These are phyloP conservation scores for Bombycilla garrulus DNA, from an alignment of 2,113 vertebrate species.

Conservation along the genomic window DNA sequence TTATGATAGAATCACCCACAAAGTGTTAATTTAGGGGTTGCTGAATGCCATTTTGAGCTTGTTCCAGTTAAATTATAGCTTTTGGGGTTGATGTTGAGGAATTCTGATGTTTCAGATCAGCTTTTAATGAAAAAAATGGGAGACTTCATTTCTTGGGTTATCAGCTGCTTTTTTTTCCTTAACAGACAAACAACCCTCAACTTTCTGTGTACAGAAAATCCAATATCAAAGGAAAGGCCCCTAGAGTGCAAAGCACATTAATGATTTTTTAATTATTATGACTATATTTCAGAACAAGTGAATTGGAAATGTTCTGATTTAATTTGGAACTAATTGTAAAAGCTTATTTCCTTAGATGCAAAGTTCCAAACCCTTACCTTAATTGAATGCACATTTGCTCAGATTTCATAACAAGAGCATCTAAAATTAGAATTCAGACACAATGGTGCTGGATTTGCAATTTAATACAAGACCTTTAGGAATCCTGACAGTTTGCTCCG, in stretches of 20 bases:
- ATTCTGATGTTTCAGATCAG: background rate
- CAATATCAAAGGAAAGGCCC: background rate
- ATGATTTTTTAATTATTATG: background rate
- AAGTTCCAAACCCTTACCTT: background rate
- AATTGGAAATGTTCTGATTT: background rate
- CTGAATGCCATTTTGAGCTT: background rate
- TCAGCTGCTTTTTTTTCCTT: background rate
- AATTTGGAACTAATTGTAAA: background rate
- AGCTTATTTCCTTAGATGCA: background rate
- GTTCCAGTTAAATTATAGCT: background rate
- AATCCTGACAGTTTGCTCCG: constrained; percentile 26
- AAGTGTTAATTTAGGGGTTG: background rate
- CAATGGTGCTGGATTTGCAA: background rate
- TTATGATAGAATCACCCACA: background rate
- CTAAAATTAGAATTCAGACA: constrained; percentile 23
- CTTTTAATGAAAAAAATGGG: background rate
- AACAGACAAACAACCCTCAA: background rate
- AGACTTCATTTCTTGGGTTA: background rate
- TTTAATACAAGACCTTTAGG: constrained; percentile 26
- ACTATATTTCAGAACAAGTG: background rate
- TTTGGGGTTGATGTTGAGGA: background rate
- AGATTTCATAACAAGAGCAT: background rate
- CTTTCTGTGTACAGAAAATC: background rate
- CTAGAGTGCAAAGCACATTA: background rate
- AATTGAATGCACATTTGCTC: background rate